Base-by-base conservation (phyloP, 2,113 vertebrate genomes). In the Leucosticte australis region DNA sequence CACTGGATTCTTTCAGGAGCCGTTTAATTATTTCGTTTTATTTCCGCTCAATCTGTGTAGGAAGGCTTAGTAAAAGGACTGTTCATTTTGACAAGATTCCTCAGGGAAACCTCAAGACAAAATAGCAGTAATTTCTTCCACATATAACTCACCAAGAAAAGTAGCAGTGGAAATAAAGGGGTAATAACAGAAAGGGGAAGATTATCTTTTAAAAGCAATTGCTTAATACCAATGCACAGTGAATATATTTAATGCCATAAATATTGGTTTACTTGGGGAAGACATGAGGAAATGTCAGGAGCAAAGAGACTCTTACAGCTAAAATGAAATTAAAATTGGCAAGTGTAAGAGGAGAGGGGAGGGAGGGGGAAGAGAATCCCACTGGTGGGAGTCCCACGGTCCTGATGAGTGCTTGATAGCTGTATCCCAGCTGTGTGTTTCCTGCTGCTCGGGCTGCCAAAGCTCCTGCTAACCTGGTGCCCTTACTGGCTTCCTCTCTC, bases 11-110 rank as follows among this genome's bases (percentile, higher is more conserved):
- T 90, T 96, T 79, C 84, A 79, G 88, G 69, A 93, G 60, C 35
- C 73, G 74, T 92, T 96, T 96, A 94, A 97, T 96, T 93, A 97
- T 90, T 92, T 90, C 7, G 9, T 90, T 96, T 91, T 92, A 93
- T 91, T 89, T 67, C 88, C 46, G 60, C 92, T 64, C 62, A 83
- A 12, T 95, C 90, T 91, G 73, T 73, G 39, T 41, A 65, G 50
- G 65, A 83, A 95, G 78, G 57, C 81, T 89, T 37, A 89, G 86
- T 77, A 91, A 89, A 96, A 87, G 75, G 64, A 82, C 84, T 81
- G 73, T 60, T 96, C 83, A 60, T 93, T 95, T 95, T 93, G 78
- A 80, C 74, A 73, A 56, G 67, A 77, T 94, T 95, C 89, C 95
- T 93, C 71, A 41, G 79, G 92, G 93, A 94, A 94, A 41, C n/a